Conservation (phyloP, 2,797 vertebrate species). For the Etheostoma nigrum region DNA sequence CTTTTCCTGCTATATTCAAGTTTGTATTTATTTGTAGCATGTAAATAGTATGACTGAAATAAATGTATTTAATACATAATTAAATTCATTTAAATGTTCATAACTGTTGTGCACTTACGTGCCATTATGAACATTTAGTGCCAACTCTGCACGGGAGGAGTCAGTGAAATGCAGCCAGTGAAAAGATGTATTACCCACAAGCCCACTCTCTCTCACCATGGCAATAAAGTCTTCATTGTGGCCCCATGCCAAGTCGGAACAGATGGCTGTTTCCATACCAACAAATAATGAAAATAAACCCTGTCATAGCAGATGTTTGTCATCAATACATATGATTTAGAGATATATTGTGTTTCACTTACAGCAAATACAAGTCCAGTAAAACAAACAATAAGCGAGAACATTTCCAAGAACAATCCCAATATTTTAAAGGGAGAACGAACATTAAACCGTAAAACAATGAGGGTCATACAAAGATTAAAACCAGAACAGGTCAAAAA, state of each 20-base stretch:
- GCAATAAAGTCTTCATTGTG: constrained; percentile 43
- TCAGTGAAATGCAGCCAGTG: constrained; percentile 16
- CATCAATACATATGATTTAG: not conserved
- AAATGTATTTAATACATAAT: not conserved
- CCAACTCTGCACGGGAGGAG: constrained; percentile 30
- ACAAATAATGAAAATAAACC: constrained; percentile 42
- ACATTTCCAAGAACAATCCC: not conserved
- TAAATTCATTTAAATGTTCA: not conserved
- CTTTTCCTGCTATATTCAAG: not conserved
- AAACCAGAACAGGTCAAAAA: not conserved
- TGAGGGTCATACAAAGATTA: not conserved
- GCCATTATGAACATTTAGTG: constrained; percentile 10
- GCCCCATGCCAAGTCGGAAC: constrained; percentile 42
- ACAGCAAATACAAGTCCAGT: not conserved
- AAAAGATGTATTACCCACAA: constrained; percentile 37
- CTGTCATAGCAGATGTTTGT: constrained; percentile 19
- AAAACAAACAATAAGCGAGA: not conserved
- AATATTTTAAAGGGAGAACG: not conserved
- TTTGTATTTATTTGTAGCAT: not conserved
- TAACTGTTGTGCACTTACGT: not conserved
- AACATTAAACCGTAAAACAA: not conserved
- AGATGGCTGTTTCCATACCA: constrained; percentile 47
- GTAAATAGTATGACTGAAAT: not conserved
- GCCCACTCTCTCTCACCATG: constrained; percentile 3
- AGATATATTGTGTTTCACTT: not conserved